phyloP scores from a whole-genome alignment of 1,140 invertebrate species.

The Drosophila pachea region DNA sequence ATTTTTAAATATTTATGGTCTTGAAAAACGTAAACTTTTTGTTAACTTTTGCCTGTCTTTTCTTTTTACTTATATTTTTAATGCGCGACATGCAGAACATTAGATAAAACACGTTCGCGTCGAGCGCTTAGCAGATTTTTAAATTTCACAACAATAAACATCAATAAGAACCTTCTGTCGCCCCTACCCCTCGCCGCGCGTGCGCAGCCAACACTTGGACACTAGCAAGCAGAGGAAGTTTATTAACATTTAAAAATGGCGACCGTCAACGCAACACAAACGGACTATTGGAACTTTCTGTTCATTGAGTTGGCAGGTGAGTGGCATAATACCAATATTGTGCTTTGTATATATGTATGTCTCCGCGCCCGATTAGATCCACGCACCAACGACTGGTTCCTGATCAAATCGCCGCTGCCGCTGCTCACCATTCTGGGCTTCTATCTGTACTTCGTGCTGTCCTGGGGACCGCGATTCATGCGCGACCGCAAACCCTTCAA shows the following conservation, averaged over 20 bases:
- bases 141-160: conserved; percentile 38
- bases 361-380: conserved; percentile 81
- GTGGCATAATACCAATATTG: not conserved
- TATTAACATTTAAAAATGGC: conserved; percentile 67
- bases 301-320: conserved; percentile 82
- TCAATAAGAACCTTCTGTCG: not conserved
- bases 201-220: conserved; percentile 4
- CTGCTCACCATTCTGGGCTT: conserved; percentile 84
- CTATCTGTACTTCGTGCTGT: conserved; percentile 86
- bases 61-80: conserved; percentile 19
- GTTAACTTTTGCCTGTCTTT: conserved; percentile 16
- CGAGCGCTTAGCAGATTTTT: conserved; percentile 73
- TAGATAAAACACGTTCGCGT: conserved; percentile 67
- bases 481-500: conserved; percentile 88
- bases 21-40: conserved; percentile 25
- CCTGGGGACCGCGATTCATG: conserved; percentile 90
- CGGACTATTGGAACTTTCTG: conserved; percentile 80
- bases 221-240: conserved; percentile 19
- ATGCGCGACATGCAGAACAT: conserved; percentile 46
- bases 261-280: conserved; percentile 79
- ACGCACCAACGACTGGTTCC: conserved; percentile 90
- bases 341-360: not conserved
- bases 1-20: conserved; percentile 49
- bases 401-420: conserved; percentile 88
- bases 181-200: not conserved